Base-by-base conservation (phyloP, 37 sponge, comb jelly and placozoan genomes). In the Crambe crambe region DNA sequence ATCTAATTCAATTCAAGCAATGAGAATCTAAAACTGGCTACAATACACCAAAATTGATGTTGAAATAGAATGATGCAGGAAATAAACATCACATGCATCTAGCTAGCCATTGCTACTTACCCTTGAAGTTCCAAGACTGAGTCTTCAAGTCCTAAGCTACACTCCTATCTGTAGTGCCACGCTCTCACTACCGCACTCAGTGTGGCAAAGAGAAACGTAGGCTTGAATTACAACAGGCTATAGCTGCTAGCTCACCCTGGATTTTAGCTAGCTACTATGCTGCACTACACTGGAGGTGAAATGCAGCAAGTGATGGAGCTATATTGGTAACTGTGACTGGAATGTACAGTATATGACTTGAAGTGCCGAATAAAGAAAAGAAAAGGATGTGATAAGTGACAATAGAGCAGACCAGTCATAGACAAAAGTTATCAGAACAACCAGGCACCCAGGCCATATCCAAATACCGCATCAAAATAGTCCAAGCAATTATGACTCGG, bases 121-220 rank as follows among this genome's bases (percentile, higher is more conserved):
- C n/a, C n/a, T n/a, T n/a, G n/a, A n/a, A n/a, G n/a, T n/a, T n/a
- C n/a, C n/a, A n/a, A n/a, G n/a, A n/a, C n/a, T n/a, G n/a, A n/a
- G n/a, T n/a, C n/a, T n/a, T n/a, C n/a, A n/a, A n/a, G n/a, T n/a
- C n/a, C n/a, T n/a, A n/a, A n/a, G n/a, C n/a, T n/a, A n/a, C n/a
- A n/a, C n/a, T n/a, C n/a, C n/a, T n/a, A n/a, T n/a, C n/a, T n/a
- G n/a, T n/a, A n/a, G n/a, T n/a, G n/a, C 51, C 29, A 73, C 74
- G 30, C 35, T 58, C 75, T 75, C 75, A 75, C 75, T 75, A 75
- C 75, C 75, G 20, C 58, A 36, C 59, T 20, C 10, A 23, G 37
- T n/a, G 56, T 29, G 60, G 59, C 75, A 75, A 75, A 75, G 75
- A 75, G 75, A 75, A 57, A 27, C 58, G 75, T 58, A 31, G 66